phyloP scores from a whole-genome alignment of 1,140 invertebrate genomes.

The fruit fly (Drosophila melanogaster) region DNA sequence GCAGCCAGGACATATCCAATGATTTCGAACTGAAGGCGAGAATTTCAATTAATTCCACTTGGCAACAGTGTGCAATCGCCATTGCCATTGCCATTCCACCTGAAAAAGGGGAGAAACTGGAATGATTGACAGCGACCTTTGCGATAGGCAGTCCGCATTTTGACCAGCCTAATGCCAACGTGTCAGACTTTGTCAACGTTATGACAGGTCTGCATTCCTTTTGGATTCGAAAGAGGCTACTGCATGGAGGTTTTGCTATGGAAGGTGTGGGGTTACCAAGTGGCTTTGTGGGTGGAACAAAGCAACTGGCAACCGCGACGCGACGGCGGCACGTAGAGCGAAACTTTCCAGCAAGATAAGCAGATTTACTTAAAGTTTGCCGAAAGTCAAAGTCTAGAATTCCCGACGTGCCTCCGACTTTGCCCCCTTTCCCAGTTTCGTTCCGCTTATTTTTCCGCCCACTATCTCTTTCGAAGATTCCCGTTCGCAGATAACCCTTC shows the following conservation, averaged over 20 bases:
- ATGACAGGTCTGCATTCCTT: conserved; percentile 66
- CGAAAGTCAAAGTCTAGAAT: conserved; percentile 64
- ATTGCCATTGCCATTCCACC: background rate
- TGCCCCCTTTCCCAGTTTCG: background rate
- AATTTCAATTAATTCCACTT: conserved; percentile 70
- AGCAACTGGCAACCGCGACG: conserved; percentile 46
- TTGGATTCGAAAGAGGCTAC: background rate
- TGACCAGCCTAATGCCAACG: conserved; percentile 59
- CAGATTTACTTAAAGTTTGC: conserved; percentile 79
- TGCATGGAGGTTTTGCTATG: background rate
- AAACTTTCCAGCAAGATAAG: conserved; percentile 77
- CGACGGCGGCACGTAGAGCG: conserved; percentile 70
- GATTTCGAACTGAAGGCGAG: conserved; percentile 48
- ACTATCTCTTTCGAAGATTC: conserved; percentile 40
- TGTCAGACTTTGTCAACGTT: conserved; percentile 73
- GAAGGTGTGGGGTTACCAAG: background rate
- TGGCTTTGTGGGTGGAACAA: conserved; percentile 32
- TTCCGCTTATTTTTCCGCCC: conserved; percentile 6
- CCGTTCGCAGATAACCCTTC: conserved; percentile 44
- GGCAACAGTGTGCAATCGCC: conserved; percentile 47
- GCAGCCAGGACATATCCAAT: conserved; percentile 5
- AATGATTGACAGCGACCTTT: conserved; percentile 60
- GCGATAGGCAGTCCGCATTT: conserved; percentile 53
- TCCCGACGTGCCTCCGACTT: conserved; percentile 61
- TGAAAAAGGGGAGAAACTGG: background rate